Evolutionary conservation across 1,140 invertebrate genomes (phyloP).

Genomic region (Lanistes nyassanus): DNA sequence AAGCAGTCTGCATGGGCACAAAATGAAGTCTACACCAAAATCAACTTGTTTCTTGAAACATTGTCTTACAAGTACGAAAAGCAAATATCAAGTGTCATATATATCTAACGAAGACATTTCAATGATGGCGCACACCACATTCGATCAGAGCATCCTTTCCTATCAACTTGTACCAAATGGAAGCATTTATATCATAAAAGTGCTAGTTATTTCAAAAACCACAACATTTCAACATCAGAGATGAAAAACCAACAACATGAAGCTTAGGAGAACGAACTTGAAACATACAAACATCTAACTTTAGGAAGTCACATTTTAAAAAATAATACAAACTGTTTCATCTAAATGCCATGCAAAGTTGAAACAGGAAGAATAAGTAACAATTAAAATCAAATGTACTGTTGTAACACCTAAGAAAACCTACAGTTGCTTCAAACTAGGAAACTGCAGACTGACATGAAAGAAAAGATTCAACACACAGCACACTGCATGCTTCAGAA

Average conservation of each 20-base stretch:
- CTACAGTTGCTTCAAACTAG: slow-evolving; percentile 1
- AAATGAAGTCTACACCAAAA: not conserved
- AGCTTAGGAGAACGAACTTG: not conserved
- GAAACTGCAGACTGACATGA: slow-evolving; percentile 1
- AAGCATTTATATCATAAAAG: slow-evolving; percentile 16
- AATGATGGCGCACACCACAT: too few species aligned
- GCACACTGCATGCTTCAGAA: slow-evolving; percentile 3
- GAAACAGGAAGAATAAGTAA: slow-evolving; percentile 9
- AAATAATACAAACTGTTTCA: not conserved
- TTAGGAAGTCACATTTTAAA: not conserved
- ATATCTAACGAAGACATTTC: not conserved
- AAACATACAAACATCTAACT: slow-evolving; percentile 15
- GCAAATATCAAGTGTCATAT: not conserved
- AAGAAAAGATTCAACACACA: not conserved
- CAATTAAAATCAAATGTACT: not conserved
- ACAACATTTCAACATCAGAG: not conserved
- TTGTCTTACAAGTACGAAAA: not conserved
- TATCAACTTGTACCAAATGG: slow-evolving; percentile 24
- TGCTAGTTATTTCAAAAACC: not conserved
- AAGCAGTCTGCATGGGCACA: not conserved
- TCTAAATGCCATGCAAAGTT: slow-evolving; percentile 20
- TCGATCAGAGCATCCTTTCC: slow-evolving; percentile 16
- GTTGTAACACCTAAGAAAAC: not conserved
- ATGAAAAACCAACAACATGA: not conserved
- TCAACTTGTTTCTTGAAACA: not conserved